Conservation (phyloP, 2,888 invertebrate species). For the Lymantria dispar region DNA sequence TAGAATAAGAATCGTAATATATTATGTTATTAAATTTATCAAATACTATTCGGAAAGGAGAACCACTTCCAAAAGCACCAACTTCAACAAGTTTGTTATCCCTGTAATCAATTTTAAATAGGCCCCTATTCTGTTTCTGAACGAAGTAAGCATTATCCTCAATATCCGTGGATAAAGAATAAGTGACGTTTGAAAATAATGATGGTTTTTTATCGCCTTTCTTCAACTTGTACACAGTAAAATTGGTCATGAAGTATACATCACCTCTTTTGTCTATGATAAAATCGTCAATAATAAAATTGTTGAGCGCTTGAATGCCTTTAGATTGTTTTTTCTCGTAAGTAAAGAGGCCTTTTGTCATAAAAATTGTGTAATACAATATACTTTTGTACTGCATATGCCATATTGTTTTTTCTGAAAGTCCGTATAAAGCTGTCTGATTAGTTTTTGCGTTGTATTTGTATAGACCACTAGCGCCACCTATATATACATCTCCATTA, state of each 20-base stretch:
- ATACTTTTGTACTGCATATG: constrained; percentile 57
- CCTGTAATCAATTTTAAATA: constrained; percentile 55
- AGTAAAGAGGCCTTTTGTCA: constrained; percentile 46
- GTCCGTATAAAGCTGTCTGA: constrained; percentile 36
- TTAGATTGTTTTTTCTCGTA: constrained; percentile 44
- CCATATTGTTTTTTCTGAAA: constrained; percentile 56
- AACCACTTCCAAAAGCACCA: constrained; percentile 51
- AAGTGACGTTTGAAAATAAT: constrained; percentile 49
- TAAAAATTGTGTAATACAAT: constrained; percentile 52
- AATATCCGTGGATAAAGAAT: constrained; percentile 52
- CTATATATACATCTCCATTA: constrained; percentile 52
- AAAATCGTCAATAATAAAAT: constrained; percentile 59
- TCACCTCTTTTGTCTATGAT: constrained; percentile 55
- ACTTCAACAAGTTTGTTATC: constrained; percentile 41
- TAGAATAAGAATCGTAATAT: constrained; percentile 49
- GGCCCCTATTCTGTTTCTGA: constrained; percentile 47
- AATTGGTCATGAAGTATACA: constrained; percentile 57
- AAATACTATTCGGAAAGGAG: constrained; percentile 50
- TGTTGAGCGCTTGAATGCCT: constrained; percentile 38
- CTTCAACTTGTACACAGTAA: constrained; percentile 46
- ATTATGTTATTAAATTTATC: constrained; percentile 60
- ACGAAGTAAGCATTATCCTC: constrained; percentile 52
- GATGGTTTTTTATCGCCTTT: constrained; percentile 43
- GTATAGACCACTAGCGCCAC: constrained; percentile 53
- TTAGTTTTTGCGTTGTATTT: constrained; percentile 47